Evolutionary conservation across 1,140 invertebrate genomes (phyloP), one percentile per base, ranked within the genome.

Genomic region (Drosophila takahashii): DNA sequence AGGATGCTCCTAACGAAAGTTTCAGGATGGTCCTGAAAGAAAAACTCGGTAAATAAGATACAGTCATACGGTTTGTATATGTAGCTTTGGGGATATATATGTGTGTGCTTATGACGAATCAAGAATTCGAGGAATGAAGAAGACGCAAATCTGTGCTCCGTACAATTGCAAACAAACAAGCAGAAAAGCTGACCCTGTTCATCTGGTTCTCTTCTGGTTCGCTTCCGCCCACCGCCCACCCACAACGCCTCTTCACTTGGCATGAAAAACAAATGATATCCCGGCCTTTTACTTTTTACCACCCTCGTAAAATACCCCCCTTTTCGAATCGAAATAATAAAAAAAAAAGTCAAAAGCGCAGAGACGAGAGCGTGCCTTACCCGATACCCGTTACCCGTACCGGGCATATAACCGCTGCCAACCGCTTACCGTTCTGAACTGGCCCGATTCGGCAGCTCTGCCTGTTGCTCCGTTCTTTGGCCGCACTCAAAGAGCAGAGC

Each of bases 401-500:
- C 44, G 27, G 47, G 22, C 3, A 22, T 22, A 47, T 34, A 60
- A 65, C 52, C 54, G 39, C 27, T 32, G 48, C 29, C 47, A 50
- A 50, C 47, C 47, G 47, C 47, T 50, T 50, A 50, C 27, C 47
- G 47, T 51, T 51, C 18, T 29, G 48, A 51, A 58, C 59, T 61
- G 52, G 34, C 16, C 32, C 58, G 29, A 37, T 18, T 42, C 41
- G 22, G 48, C 13, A 16, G 15, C 32, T 29, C 34, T n/a, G 45
- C 18, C n/a, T 50, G 47, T 16, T 41, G 41, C 64, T 69, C 32
- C 66, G 69, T 71, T 59, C 37, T 37, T 58, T 66, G 52, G 74
- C 44, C 64, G 56, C 75, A 73, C 59, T 61, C 79, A 81, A 83
- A 79, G 73, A 79, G 79, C 81, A 79, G 73, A 79, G 79, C 81